Evolutionary conservation across 2,888 invertebrate species (phyloP).

Genomic region (Acrocyrtus sp.): DNA sequence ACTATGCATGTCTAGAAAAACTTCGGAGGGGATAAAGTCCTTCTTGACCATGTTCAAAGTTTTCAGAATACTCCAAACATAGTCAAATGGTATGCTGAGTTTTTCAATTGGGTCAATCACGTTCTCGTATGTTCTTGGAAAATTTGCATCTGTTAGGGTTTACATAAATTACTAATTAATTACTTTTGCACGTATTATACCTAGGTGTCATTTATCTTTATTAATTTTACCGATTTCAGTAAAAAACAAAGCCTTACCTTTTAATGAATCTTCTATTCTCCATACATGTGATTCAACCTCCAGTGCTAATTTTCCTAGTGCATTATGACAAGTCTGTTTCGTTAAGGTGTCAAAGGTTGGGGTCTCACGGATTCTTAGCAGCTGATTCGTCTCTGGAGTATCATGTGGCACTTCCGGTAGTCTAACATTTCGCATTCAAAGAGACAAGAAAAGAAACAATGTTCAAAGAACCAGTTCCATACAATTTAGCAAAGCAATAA

Average conservation of each 20-base stretch:
- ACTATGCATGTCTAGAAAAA: slow-evolving; percentile 82
- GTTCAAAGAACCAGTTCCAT: too few relatives aligned
- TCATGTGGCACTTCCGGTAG: slow-evolving; percentile 74
- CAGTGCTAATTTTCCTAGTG: slow-evolving; percentile 83
- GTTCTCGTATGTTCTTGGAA: slow-evolving; percentile 74
- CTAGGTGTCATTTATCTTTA: not conserved
- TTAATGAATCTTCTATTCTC: slow-evolving; percentile 74
- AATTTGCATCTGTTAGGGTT: slow-evolving; percentile 64
- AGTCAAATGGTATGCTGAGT: slow-evolving; percentile 77
- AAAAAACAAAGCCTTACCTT: slow-evolving; percentile 65
- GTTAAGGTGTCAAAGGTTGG: slow-evolving; percentile 85
- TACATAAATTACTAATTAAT: not conserved
- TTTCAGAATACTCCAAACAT: slow-evolving; percentile 89
- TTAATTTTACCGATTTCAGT: not conserved
- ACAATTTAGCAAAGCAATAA: too few relatives aligned
- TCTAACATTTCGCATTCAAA: slow-evolving; percentile 64
- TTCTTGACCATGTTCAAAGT: slow-evolving; percentile 83
- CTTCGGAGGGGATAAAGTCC: slow-evolving; percentile 81
- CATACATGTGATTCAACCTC: slow-evolving; percentile 82
- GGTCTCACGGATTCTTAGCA: slow-evolving; percentile 78
- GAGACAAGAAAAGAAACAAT: too few relatives aligned
- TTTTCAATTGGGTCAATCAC: slow-evolving; percentile 81
- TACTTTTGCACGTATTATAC: not conserved
- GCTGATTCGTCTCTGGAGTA: slow-evolving; percentile 75
- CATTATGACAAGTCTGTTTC: slow-evolving; percentile 85